These are phyloP conservation scores for Asarcornis scutulata DNA, from an alignment of 2,113 vertebrate genomes.

Conservation along the genomic window DNA sequence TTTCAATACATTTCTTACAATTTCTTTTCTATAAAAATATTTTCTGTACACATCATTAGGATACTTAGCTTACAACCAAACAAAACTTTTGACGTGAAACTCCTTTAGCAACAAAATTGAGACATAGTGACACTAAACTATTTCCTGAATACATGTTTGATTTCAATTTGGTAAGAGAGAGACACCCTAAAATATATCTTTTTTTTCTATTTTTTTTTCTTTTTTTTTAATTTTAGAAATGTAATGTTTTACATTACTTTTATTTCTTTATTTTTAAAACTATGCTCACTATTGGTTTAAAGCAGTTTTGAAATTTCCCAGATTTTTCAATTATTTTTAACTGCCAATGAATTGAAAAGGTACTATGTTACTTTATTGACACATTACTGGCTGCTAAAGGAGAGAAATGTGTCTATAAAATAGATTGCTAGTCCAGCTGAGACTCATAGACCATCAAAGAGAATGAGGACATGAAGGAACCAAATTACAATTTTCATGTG, in stretches of 20 bases:
- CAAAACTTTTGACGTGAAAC: neutral
- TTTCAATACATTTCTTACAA: neutral
- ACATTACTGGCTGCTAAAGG: neutral
- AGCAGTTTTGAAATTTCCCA: neutral
- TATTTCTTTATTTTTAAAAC: neutral
- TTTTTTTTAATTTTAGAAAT: too few species aligned
- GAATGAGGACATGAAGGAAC: neutral
- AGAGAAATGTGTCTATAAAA: constrained; percentile 22
- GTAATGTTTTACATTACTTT: neutral
- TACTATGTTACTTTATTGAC: neutral
- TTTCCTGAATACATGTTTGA: neutral
- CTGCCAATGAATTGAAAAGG: neutral
- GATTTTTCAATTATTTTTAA: neutral
- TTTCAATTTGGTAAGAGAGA: neutral
- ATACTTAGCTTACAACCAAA: neutral
- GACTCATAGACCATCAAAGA: constrained; percentile 24
- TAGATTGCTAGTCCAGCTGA: constrained; percentile 23
- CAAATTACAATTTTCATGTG: neutral
- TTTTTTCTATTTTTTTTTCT: too few species aligned
- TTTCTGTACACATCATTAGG: neutral
- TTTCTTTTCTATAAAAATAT: neutral
- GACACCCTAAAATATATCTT: neutral
- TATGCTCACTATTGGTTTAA: neutral
- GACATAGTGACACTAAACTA: neutral
- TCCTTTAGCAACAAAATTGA: neutral